Percentiles rank a stretch among this genome's conserved stretches.
phyloP scores from a whole-genome alignment of 1,140 invertebrate species.

The Archivesica marissinica region DNA sequence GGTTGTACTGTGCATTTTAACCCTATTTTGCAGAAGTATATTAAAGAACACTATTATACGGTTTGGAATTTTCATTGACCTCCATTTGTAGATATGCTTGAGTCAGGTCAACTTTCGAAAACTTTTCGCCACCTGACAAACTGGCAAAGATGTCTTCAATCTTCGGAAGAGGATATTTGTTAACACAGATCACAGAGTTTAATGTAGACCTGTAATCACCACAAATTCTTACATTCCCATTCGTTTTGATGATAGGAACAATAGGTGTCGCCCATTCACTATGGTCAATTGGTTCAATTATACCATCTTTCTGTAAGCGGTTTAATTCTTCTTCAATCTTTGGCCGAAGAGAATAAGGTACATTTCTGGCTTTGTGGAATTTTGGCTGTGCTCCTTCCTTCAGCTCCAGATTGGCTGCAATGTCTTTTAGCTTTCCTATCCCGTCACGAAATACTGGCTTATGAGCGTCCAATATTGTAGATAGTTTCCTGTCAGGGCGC shows the following conservation, averaged over 20 bases:
- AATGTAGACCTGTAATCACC: conserved; percentile 79
- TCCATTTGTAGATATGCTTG: conserved; percentile 68
- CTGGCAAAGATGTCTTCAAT: conserved; percentile 71
- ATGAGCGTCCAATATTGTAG: background rate
- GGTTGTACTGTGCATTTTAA: too few species aligned
- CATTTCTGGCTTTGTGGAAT: conserved; percentile 74
- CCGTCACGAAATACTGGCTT: conserved; percentile 34
- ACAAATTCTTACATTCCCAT: conserved; percentile 69
- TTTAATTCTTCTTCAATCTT: conserved; percentile 81
- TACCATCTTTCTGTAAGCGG: conserved; percentile 78
- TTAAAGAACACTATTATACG: too few species aligned
- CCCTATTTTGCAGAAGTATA: too few species aligned
- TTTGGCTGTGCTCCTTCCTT: conserved; percentile 35
- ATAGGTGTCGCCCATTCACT: conserved; percentile 77
- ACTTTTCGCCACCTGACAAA: conserved; percentile 65
- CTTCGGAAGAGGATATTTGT: conserved; percentile 65
- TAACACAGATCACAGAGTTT: conserved; percentile 64
- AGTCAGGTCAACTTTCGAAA: conserved; percentile 65
- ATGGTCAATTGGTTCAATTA: conserved; percentile 80
- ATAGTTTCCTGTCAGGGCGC: background rate
- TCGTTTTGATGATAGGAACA: conserved; percentile 61
- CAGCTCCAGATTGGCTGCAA: conserved; percentile 55
- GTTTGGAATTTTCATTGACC: conserved; percentile 51
- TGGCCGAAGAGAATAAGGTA: conserved; percentile 81
- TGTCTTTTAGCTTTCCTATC: conserved; percentile 46